A percentile compares a stretch with the other conserved stretches of the same genome.
These are phyloP conservation scores for Triops cancriformis DNA, from an alignment of 1,140 invertebrate genomes.

Conservation along the genomic window DNA sequence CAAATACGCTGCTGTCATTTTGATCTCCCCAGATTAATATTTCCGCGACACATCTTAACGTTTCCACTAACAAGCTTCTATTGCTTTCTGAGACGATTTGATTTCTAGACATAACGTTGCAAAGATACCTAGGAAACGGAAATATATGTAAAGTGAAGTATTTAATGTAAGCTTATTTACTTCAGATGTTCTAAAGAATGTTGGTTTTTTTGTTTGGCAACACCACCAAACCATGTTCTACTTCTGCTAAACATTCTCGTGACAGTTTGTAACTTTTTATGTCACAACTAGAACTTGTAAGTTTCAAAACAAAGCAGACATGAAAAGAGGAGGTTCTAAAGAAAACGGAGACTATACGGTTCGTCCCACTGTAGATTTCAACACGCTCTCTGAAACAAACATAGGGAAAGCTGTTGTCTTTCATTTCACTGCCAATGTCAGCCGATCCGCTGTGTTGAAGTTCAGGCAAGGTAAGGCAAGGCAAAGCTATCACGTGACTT, in stretches of 20 bases:
- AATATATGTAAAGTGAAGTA: slow-evolving; percentile 25
- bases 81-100: slow-evolving; percentile 94
- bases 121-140: slow-evolving; percentile 61
- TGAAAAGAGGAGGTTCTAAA: too few species aligned
- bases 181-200: slow-evolving; percentile 93
- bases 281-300: background rate
- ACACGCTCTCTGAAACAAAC: too few species aligned
- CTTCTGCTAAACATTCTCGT: slow-evolving; percentile 43
- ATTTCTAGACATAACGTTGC: slow-evolving; percentile 91
- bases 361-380: too few species aligned
- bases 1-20: slow-evolving; percentile 98
- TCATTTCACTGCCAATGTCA: too few species aligned
- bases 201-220: slow-evolving; percentile 88
- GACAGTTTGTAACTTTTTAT: background rate
- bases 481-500: too few species aligned
- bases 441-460: too few species aligned
- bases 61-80: slow-evolving; percentile 89
- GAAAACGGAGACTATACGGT: too few species aligned
- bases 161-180: slow-evolving; percentile 59
- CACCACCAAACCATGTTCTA: slow-evolving; percentile 74
- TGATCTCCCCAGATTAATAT: slow-evolving; percentile 99
- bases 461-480: too few species aligned
- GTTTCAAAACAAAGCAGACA: too few species aligned
- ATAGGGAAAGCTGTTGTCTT: too few species aligned
- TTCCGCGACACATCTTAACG: slow-evolving; percentile 91